Percentiles rank a stretch among this genome's conserved stretches.
These are phyloP conservation scores for Epinephelus lanceolatus DNA, from an alignment of 2,113 vertebrate genomes.

Conservation along the genomic window DNA sequence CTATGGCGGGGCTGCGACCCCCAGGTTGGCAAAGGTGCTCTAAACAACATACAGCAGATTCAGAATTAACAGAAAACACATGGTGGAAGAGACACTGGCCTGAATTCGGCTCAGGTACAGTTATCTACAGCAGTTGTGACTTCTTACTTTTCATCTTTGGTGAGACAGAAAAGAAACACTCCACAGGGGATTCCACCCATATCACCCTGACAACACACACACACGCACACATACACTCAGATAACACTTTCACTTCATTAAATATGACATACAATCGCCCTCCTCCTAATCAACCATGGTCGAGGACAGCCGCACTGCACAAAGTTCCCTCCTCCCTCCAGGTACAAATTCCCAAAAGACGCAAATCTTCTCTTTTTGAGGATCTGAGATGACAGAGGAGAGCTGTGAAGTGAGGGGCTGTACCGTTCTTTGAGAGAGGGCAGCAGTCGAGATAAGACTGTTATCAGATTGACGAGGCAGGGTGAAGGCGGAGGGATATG, in stretches of 20 bases:
- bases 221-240: conserved; percentile 18
- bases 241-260: conserved; percentile 53
- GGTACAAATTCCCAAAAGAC: conserved; percentile 40
- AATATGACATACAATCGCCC: conserved; percentile 39
- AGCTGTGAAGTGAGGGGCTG: conserved; percentile 45
- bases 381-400: conserved; percentile 47
- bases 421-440: conserved; percentile 51
- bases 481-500: conserved; percentile 35
- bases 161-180: conserved; percentile 32
- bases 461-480: conserved; percentile 50
- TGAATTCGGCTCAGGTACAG: conserved; percentile 16
- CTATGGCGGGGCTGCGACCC: no score
- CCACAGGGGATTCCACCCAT: conserved; percentile 35
- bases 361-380: conserved; percentile 31
- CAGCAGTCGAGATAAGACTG: conserved; percentile 50
- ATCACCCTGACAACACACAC: conserved; percentile 27
- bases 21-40: no score
- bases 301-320: conserved; percentile 3
- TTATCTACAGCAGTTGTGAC: conserved; percentile 11
- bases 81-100: not conserved
- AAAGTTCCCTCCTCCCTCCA: conserved; percentile 20
- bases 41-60: not conserved
- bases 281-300: conserved; percentile 37
- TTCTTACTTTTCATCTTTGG: conserved; percentile 45
- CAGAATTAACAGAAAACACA: not conserved